phyloP scores from a whole-genome alignment of 2,113 vertebrate species.

The Elachura formosa region DNA sequence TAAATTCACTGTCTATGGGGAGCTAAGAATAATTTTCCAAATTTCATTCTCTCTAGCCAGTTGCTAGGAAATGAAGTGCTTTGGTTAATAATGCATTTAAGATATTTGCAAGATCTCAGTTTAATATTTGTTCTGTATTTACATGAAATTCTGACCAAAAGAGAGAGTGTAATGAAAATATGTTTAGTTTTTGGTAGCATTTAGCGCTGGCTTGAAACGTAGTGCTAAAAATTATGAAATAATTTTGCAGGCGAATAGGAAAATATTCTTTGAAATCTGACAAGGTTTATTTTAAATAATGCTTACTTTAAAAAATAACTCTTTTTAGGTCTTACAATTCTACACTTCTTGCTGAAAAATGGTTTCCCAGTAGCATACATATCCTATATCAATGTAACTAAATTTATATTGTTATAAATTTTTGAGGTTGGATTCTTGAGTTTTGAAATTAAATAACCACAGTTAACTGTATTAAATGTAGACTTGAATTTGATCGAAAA shows the following conservation, averaged over 20 bases:
- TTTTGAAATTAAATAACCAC: slow-evolving; percentile 96
- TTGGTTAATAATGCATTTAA: not conserved
- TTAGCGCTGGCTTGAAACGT: slow-evolving; percentile 40
- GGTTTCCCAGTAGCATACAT: slow-evolving; percentile 75
- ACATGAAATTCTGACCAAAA: slow-evolving; percentile 22
- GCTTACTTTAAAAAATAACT: slow-evolving; percentile 69
- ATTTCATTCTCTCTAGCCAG: slow-evolving; percentile 13
- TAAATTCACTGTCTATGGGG: slow-evolving; percentile 36
- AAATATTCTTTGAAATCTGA: slow-evolving; percentile 60
- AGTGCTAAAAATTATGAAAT: slow-evolving; percentile 39
- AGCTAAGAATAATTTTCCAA: slow-evolving; percentile 41
- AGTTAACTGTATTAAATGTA: slow-evolving; percentile 92
- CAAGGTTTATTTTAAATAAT: slow-evolving; percentile 76
- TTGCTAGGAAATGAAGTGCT: slow-evolving; percentile 31
- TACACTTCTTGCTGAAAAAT: slow-evolving; percentile 64
- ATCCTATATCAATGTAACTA: slow-evolving; percentile 76
- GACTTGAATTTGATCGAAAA: slow-evolving; percentile 82
- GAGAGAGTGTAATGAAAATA: not conserved
- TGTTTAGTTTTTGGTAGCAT: not conserved
- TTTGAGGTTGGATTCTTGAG: slow-evolving; percentile 85
- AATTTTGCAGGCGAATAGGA: slow-evolving; percentile 52
- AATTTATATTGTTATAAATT: slow-evolving; percentile 92
- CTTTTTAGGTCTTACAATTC: slow-evolving; percentile 60
- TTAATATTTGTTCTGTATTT: slow-evolving; percentile 28
- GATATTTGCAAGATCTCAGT: not conserved